A percentile compares a stretch with the other conserved stretches of the same genome.
Evolutionary conservation across 30 jellyfish, hydroid and myxozoan species (phyloP).

Genomic region (Pelagia noctiluca): DNA sequence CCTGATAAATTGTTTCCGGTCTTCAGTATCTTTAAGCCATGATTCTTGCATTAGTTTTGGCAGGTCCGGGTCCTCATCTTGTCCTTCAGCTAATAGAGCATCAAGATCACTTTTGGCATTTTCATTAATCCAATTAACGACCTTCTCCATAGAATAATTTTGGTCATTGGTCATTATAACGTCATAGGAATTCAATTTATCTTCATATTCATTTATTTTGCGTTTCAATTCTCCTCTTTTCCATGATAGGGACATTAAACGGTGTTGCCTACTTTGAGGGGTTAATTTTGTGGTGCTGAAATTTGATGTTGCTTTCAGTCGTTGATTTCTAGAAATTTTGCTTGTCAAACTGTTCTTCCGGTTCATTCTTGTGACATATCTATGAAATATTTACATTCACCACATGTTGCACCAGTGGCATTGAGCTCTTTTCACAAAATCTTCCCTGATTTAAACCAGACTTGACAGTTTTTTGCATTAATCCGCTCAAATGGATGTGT

Average conservation of each 20-base stretch:
- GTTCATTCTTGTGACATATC: constrained; percentile 46
- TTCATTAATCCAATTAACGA: constrained; percentile 44
- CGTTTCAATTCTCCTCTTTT: constrained; percentile 13
- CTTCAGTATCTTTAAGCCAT: constrained; percentile 54
- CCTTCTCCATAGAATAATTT: constrained; percentile 30
- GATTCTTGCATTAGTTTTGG: not conserved
- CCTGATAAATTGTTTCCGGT: constrained; percentile 34
- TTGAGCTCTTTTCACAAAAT: constrained; percentile 29
- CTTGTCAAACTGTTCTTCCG: not conserved
- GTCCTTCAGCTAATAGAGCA: constrained; percentile 11
- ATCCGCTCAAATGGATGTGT: constrained; percentile 36
- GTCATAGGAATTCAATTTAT: constrained; percentile 17
- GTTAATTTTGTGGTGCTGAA: constrained; percentile 34
- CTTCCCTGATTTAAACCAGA: constrained; percentile 43
- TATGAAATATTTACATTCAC: constrained; percentile 38
- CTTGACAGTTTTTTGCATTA: constrained; percentile 11
- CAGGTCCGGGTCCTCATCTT: not conserved
- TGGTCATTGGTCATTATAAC: not conserved
- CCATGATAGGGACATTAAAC: constrained; percentile 17
- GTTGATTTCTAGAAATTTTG: not conserved
- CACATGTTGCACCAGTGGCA: constrained; percentile 41
- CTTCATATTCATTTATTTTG: constrained; percentile 1
- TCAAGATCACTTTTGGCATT: constrained; percentile 44
- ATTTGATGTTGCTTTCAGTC: constrained; percentile 53
- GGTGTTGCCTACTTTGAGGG: constrained; percentile 12